Percentiles rank a stretch among this genome's conserved stretches.
Conservation (phyloP, 92 coral and sea anemone genomes). For the Nematostella vectensis region DNA sequence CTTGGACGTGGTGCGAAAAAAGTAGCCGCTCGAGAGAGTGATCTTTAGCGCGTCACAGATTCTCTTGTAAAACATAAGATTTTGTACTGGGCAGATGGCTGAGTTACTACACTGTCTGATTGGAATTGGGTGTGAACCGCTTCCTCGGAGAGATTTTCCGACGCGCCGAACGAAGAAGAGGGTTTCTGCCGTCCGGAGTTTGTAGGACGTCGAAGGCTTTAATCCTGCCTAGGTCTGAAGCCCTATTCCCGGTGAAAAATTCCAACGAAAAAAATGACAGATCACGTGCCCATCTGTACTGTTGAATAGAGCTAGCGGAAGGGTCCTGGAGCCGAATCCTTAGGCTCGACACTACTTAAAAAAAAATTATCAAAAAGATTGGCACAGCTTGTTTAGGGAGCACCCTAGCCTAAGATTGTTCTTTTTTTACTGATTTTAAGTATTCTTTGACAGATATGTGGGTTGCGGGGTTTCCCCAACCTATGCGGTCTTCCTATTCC, state of each 20-base stretch:
- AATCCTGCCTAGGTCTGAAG: constrained; percentile 29
- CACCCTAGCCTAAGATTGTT: constrained; percentile 30
- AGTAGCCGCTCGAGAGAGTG: not conserved
- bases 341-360: constrained; percentile 12
- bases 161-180: constrained; percentile 21
- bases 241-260: constrained; percentile 33
- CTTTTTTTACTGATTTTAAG: constrained; percentile 11
- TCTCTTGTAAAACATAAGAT: constrained; percentile 8
- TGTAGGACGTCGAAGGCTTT: constrained; percentile 17
- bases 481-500: constrained; percentile 41
- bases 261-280: constrained; percentile 12
- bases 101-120: constrained; percentile 22
- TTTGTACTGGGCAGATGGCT: constrained; percentile 37
- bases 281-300: constrained; percentile 22
- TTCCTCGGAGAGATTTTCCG: constrained; percentile 22
- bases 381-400: constrained; percentile 31
- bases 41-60: constrained; percentile 21
- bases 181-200: constrained; percentile 16
- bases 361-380: constrained; percentile 28
- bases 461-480: constrained; percentile 41
- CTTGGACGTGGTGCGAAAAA: not conserved
- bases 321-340: constrained; percentile 15
- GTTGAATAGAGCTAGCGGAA: constrained; percentile 1
- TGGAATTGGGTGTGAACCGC: constrained; percentile 17
- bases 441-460: constrained; percentile 11